A percentile compares a stretch with the other conserved stretches of the same genome.
These are phyloP conservation scores for Orius insidiosus DNA, from an alignment of 1,140 invertebrate genomes.

Conservation along the genomic window DNA sequence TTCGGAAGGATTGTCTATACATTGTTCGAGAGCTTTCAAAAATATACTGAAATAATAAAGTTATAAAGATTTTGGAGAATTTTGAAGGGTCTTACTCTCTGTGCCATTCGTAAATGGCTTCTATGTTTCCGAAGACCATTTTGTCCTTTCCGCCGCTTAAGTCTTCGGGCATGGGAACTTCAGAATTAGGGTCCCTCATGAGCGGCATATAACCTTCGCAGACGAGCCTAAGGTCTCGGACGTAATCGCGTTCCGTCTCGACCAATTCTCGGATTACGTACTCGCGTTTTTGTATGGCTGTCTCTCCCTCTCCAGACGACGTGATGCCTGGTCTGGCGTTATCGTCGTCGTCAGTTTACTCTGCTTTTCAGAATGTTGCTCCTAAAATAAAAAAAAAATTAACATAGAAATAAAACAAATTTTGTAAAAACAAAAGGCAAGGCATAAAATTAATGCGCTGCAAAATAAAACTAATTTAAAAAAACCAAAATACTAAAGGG, in stretches of 20 bases:
- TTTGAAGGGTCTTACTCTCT: constrained; percentile 62
- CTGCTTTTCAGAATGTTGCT: constrained; percentile 38
- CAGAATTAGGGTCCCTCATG: constrained; percentile 47
- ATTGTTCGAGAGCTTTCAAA: constrained; percentile 69
- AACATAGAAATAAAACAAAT: background rate
- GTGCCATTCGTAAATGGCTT: constrained; percentile 97
- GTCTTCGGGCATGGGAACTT: constrained; percentile 73
- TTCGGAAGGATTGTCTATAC: constrained; percentile 68
- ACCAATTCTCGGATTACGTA: constrained; percentile 76
- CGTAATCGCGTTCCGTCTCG: constrained; percentile 90
- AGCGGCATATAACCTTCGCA: constrained; percentile 65
- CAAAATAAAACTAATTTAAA: constrained; percentile 7
- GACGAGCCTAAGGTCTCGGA: constrained; percentile 69
- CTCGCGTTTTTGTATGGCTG: constrained; percentile 41
- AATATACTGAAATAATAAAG: constrained; percentile 58
- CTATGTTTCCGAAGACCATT: constrained; percentile 96
- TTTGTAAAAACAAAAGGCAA: background rate
- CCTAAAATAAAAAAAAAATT: constrained; percentile 25
- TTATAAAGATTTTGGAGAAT: background rate
- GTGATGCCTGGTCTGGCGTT: background rate
- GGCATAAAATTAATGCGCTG: background rate
- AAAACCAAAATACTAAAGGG: background rate
- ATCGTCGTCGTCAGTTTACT: constrained; percentile 24
- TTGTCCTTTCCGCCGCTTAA: constrained; percentile 83
- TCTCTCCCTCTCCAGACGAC: constrained; percentile 7